A percentile compares a stretch with the other conserved stretches of the same genome.
These are phyloP conservation scores for Steatocranus sp. DNA, from an alignment of 2,797 vertebrate genomes.

Conservation along the genomic window DNA sequence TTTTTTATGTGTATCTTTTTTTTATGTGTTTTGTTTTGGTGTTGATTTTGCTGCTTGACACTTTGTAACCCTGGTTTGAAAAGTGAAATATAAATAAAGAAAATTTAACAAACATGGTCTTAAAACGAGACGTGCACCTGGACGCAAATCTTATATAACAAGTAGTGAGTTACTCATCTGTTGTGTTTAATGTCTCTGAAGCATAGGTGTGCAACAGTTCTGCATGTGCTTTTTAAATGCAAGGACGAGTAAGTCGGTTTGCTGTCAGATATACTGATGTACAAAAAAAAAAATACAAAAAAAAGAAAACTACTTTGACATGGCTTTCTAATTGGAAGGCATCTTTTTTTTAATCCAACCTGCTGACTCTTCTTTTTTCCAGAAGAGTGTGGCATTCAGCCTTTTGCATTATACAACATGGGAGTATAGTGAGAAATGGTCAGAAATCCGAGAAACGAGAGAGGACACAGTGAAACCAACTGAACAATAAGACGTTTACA, in stretches of 20 bases:
- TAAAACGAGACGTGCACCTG: constrained; percentile 32
- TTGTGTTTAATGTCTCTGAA: constrained; percentile 57
- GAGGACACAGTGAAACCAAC: constrained; percentile 23
- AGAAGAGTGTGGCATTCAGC: constrained; percentile 36
- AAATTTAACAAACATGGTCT: constrained; percentile 27
- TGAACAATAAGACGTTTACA: constrained; percentile 34
- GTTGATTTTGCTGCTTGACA: background rate
- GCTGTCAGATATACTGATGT: constrained; percentile 39
- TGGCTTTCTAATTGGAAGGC: constrained; percentile 34
- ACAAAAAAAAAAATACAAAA: constrained; percentile 17
- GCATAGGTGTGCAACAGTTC: constrained; percentile 57
- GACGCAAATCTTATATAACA: constrained; percentile 37
- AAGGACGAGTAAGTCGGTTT: constrained; percentile 30
- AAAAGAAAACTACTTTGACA: constrained; percentile 1
- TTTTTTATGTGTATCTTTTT: background rate
- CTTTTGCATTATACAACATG: constrained; percentile 54
- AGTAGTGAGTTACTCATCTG: constrained; percentile 48
- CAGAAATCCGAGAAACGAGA: background rate
- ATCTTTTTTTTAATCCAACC: constrained; percentile 33
- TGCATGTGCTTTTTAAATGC: constrained; percentile 68
- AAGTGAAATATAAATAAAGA: constrained; percentile 24
- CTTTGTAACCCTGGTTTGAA: constrained; percentile 50
- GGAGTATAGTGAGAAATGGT: background rate
- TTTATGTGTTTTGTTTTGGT: background rate
- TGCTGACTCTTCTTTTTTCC: constrained; percentile 40